Conservation (phyloP, 2,113 vertebrate species). For the Entomyzon cyanotis region DNA sequence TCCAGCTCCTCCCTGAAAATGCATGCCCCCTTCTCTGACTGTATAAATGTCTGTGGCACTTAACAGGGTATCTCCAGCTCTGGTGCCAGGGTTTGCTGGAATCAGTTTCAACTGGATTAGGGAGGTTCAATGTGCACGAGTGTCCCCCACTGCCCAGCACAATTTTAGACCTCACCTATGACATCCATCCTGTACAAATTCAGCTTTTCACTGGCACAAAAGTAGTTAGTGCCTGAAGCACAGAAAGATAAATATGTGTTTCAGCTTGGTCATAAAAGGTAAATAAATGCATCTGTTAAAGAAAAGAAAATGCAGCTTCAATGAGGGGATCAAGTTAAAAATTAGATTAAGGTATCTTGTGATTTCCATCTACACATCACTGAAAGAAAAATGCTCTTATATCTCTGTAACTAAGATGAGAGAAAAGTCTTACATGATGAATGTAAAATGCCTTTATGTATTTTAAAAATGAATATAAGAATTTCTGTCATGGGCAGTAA, state of each 20-base stretch:
- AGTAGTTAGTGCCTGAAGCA: not conserved
- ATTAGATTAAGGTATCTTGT: not conserved
- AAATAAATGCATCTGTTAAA: not conserved
- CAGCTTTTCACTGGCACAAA: not conserved
- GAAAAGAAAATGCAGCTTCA: not conserved
- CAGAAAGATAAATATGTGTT: not conserved
- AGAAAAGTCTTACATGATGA: not conserved
- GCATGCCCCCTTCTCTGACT: not conserved
- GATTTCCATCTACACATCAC: not conserved
- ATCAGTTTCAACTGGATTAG: not conserved
- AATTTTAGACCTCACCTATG: not conserved
- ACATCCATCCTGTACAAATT: not conserved
- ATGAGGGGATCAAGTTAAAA: rapidly evolving
- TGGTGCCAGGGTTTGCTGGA: not conserved
- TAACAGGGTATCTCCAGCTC: not conserved
- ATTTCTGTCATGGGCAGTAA: not conserved
- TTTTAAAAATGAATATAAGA: not conserved
- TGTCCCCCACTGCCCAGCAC: too few relatives aligned
- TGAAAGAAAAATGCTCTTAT: not conserved
- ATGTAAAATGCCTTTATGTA: not conserved
- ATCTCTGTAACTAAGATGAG: not conserved
- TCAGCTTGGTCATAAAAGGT: not conserved
- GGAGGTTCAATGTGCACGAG: not conserved
- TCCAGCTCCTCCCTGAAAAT: not conserved
- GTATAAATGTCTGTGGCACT: not conserved